Evolutionary conservation across 2,113 vertebrate genomes (phyloP), one percentile per base, ranked within the genome.

Genomic region (Lanius ludovicianus): DNA sequence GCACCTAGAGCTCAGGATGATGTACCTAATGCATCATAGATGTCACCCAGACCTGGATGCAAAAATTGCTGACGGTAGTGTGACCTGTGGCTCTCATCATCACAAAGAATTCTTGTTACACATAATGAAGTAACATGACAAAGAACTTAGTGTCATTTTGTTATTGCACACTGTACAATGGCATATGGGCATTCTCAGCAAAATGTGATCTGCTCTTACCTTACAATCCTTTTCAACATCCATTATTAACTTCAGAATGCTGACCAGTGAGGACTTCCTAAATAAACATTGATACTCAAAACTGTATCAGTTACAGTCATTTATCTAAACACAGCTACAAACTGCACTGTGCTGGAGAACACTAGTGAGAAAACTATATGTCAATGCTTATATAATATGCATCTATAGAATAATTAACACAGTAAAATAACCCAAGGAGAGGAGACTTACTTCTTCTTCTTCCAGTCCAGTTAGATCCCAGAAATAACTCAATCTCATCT

Each of bases 391-490:
- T 27, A 47, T 6, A 37, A 60, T 60, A 28, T 23, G 12, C 22
- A 31, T 31, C 31, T 33, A 55, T 6, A 27, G 28, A 82, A 64
- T 31, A 53, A 77, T 31, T 52, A 55, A 65, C 31, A 50, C 15
- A 74, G 37, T 15, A 73, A 86, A 90, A 69, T 64, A 94, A 2
- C 17, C 41, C 8, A 28, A 7, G 14, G n/a, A 87, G 19, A 84
- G 24, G 28, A 93, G 65, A 98, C 96, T 97, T 98, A 99, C 99
- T 98, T 99, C 99, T 95, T 99, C 99, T 65, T 99, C 99, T 79
- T 99, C 99, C 65, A 99, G 88, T 41, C 99, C 99, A 10, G 98
- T 99, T 80, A 99, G 97, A 96, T 99, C 99, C 99, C 99, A 99
- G 70, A 98, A 98, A 94, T 99, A 99, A 96, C 98, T 98, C 92